phyloP scores from a whole-genome alignment of 2,888 invertebrate genomes.

The Apodemia duryi region DNA sequence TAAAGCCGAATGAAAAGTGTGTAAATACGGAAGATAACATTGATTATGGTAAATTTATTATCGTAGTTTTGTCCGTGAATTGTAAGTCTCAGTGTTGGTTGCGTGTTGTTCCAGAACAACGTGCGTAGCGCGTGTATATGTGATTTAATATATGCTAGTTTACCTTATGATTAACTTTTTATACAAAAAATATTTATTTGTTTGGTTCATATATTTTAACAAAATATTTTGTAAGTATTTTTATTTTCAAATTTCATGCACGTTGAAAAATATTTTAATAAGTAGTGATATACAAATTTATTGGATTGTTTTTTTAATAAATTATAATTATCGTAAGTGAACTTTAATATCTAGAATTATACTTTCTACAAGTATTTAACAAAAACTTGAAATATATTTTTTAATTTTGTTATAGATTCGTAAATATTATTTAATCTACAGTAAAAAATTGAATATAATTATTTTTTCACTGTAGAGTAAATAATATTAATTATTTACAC shows the following conservation, averaged over 20 bases:
- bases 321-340: too few relatives aligned
- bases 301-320: too few relatives aligned
- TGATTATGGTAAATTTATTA: constrained; percentile 22
- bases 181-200: background rate
- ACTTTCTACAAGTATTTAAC: too few relatives aligned
- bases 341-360: too few relatives aligned
- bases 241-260: background rate
- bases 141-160: constrained; percentile 46
- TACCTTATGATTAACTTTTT: constrained; percentile 38
- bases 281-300: background rate
- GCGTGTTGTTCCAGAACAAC: constrained; percentile 33
- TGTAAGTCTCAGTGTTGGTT: constrained; percentile 34
- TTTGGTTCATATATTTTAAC: too few relatives aligned
- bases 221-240: constrained; percentile 17
- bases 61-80: constrained; percentile 29
- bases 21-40: background rate
- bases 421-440: too few relatives aligned
- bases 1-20: background rate
- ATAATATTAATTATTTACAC: too few relatives aligned
- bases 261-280: too few relatives aligned
- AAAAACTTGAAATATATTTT: too few relatives aligned
- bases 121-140: constrained; percentile 48
- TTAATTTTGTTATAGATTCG: too few relatives aligned
- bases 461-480: too few relatives aligned
- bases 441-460: too few relatives aligned